Conservation (phyloP, 92 coral and sea anemone genomes). For the Ricordea florida region DNA sequence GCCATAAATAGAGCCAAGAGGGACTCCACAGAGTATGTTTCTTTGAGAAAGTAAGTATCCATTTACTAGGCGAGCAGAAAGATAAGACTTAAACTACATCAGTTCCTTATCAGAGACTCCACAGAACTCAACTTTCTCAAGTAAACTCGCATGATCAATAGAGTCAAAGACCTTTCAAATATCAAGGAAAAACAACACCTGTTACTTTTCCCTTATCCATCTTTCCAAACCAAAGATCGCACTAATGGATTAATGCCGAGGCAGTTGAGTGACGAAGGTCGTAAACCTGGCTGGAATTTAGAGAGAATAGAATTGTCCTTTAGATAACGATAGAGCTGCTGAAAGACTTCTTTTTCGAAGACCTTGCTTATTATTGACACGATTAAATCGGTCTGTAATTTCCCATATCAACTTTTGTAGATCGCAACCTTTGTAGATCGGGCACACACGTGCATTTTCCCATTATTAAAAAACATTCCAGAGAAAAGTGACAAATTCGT, state of each 20-base stretch:
- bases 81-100: conserved; percentile 16
- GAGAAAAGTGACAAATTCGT: no score
- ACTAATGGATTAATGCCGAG: not conserved
- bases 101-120: conserved; percentile 9
- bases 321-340: not conserved
- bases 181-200: conserved; percentile 15
- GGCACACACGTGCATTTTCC: no score
- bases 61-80: not conserved
- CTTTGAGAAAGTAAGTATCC: not conserved
- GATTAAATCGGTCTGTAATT: no score
- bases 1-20: not conserved
- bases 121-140: conserved; percentile 12
- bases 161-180: conserved; percentile 7
- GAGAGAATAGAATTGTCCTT: no score
- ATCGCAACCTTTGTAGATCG: no score
- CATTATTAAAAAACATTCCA: no score
- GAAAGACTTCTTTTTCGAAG: not conserved
- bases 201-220: conserved; percentile 8
- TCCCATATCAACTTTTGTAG: no score
- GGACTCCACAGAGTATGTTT: not conserved
- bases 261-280: no score
- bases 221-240: not conserved
- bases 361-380: not conserved
- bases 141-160: conserved; percentile 16
- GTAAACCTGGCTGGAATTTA: no score